Conservation (phyloP, 2,888 invertebrate genomes). For the Neoascia interrupta region DNA sequence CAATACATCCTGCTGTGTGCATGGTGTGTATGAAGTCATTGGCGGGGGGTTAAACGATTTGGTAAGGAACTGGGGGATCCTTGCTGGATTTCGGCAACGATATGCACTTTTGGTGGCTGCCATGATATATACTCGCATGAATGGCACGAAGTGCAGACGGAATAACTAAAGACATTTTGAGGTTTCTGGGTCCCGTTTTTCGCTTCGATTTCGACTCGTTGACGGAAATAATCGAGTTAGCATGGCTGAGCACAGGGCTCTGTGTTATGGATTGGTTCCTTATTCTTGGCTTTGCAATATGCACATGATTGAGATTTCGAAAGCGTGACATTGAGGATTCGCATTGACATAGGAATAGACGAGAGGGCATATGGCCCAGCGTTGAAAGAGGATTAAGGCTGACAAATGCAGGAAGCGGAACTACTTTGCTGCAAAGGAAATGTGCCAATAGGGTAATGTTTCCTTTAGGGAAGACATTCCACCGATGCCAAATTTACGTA, state of each 20-base stretch:
- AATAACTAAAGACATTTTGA: conserved; percentile 51
- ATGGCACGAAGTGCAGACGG: conserved; percentile 50
- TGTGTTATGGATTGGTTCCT: conserved; percentile 10
- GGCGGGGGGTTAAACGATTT: background rate
- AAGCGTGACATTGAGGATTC: conserved; percentile 60
- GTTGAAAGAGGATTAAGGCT: too few relatives aligned
- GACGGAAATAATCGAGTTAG: conserved; percentile 53
- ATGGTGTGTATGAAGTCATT: conserved; percentile 10
- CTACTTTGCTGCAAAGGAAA: too few relatives aligned
- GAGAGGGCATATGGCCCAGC: too few relatives aligned
- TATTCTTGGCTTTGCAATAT: conserved; percentile 20
- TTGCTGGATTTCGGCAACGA: conserved; percentile 44
- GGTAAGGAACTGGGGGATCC: background rate
- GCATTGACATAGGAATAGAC: conserved; percentile 53
- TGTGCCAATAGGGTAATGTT: too few relatives aligned
- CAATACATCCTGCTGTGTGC: conserved; percentile 48
- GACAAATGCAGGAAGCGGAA: too few relatives aligned
- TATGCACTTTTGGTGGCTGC: conserved; percentile 46
- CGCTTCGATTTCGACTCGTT: conserved; percentile 38
- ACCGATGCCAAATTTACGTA: too few relatives aligned
- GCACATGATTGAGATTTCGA: conserved; percentile 51
- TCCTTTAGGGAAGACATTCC: too few relatives aligned
- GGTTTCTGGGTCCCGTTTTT: conserved; percentile 17
- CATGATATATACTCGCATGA: conserved; percentile 16
- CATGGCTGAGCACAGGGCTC: conserved; percentile 10